phyloP scores from a whole-genome alignment of 2,888 invertebrate species.

The Lottia gigantea region DNA sequence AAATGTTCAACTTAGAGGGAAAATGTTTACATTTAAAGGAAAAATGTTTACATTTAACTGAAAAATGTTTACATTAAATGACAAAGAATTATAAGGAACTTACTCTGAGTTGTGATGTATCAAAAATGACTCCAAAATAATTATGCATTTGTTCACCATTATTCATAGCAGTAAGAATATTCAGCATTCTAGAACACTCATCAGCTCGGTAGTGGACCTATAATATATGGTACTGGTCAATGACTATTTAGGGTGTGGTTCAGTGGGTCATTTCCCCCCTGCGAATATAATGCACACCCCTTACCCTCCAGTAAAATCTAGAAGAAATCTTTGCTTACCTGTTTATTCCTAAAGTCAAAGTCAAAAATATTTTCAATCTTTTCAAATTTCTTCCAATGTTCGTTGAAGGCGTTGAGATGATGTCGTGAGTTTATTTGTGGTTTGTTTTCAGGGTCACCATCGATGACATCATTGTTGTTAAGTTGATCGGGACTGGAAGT shows the following conservation, averaged over 20 bases:
- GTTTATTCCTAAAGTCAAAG: slow-evolving; percentile 66
- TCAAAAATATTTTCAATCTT: slow-evolving; percentile 63
- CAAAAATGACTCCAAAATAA: slow-evolving; percentile 68
- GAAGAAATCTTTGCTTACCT: slow-evolving; percentile 48
- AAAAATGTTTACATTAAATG: no score
- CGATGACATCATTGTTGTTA: slow-evolving; percentile 19
- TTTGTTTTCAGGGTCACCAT: slow-evolving; percentile 4
- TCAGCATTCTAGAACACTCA: slow-evolving; percentile 71
- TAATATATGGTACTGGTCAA: slow-evolving; percentile 23
- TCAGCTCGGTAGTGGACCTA: slow-evolving; percentile 71
- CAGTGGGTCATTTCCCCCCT: background rate
- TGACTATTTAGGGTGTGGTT: no score
- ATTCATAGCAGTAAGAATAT: slow-evolving; percentile 71
- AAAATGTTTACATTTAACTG: no score
- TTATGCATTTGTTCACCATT: slow-evolving; percentile 70
- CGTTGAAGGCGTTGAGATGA: slow-evolving; percentile 39
- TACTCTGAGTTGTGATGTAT: slow-evolving; percentile 67
- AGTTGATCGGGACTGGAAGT: slow-evolving; percentile 14
- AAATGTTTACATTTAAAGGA: no score
- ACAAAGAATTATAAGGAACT: slow-evolving; percentile 6
- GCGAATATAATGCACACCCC: no score
- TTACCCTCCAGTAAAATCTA: no score
- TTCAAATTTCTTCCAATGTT: slow-evolving; percentile 61
- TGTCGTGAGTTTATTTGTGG: slow-evolving; percentile 20
- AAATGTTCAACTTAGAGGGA: no score